Percentiles rank a stretch among this genome's conserved stretches.
Conservation (phyloP, 2,113 vertebrate species). For the Butastur rufipennis region DNA sequence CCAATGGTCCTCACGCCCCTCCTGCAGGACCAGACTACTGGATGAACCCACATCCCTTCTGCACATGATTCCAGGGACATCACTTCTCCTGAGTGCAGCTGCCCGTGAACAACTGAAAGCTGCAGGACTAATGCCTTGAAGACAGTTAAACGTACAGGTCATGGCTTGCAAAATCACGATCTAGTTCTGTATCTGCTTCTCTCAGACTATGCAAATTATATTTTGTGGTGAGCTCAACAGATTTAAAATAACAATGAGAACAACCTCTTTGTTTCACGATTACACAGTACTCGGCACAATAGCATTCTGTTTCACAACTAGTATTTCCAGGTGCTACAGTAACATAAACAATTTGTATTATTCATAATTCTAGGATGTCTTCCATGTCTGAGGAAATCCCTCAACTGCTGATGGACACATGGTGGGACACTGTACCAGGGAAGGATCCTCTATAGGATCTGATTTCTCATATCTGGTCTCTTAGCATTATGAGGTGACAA, state of each 20-base stretch:
- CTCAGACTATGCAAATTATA: background rate
- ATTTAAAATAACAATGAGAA: background rate
- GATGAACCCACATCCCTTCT: background rate
- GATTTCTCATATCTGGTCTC: background rate
- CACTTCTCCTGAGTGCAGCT: background rate
- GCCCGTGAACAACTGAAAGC: background rate
- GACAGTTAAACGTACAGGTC: background rate
- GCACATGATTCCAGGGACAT: background rate
- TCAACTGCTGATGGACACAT: background rate
- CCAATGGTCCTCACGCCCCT: fast-evolving
- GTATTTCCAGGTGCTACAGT: background rate
- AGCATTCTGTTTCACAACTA: background rate
- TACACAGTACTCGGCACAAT: background rate
- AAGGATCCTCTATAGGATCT: background rate
- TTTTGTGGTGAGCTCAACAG: background rate
- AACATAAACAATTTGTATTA: background rate
- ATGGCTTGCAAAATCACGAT: background rate
- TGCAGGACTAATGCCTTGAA: background rate
- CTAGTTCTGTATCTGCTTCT: background rate
- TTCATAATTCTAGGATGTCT: background rate
- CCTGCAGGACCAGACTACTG: background rate
- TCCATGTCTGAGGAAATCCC: background rate
- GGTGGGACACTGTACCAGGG: background rate
- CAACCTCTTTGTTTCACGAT: background rate
- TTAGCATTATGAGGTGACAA: background rate